phyloP scores from a whole-genome alignment of 2,888 invertebrate genomes.

The Sinopyrophorus schimmeli region DNA sequence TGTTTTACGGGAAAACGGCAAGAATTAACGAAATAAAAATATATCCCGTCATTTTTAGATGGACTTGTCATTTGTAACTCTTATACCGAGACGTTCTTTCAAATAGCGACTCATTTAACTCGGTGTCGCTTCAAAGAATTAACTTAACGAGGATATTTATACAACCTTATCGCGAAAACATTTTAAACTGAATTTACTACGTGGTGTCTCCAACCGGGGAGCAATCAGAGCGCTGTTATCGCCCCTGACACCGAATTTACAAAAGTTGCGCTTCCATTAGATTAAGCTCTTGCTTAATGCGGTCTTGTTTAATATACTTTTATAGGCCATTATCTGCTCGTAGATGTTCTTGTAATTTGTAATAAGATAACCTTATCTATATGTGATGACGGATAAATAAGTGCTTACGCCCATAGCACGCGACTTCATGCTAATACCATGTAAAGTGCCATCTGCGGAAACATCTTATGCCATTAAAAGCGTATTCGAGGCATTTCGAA shows the following conservation, averaged over 20 bases:
- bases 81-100: constrained; percentile 32
- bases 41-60: constrained; percentile 33
- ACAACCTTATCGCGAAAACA: constrained; percentile 52
- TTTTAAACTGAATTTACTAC: constrained; percentile 53
- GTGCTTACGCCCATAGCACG: constrained; percentile 14
- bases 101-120: constrained; percentile 36
- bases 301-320: constrained; percentile 49
- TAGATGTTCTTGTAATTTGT: constrained; percentile 39
- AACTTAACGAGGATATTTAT: constrained; percentile 53
- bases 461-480: no score
- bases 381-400: constrained; percentile 20
- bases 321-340: constrained; percentile 45
- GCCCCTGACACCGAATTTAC: constrained; percentile 48
- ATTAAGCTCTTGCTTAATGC: constrained; percentile 47
- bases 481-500: no score
- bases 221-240: constrained; percentile 49
- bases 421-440: no score
- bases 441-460: no score
- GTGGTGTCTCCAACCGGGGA: constrained; percentile 45
- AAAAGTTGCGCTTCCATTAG: constrained; percentile 48
- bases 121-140: constrained; percentile 46
- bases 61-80: constrained; percentile 34
- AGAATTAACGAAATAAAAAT: constrained; percentile 37
- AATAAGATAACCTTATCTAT: constrained; percentile 34
- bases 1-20: constrained; percentile 32